Base-by-base conservation (phyloP, 2,113 vertebrate species). In the Cyprinus carpio region DNA sequence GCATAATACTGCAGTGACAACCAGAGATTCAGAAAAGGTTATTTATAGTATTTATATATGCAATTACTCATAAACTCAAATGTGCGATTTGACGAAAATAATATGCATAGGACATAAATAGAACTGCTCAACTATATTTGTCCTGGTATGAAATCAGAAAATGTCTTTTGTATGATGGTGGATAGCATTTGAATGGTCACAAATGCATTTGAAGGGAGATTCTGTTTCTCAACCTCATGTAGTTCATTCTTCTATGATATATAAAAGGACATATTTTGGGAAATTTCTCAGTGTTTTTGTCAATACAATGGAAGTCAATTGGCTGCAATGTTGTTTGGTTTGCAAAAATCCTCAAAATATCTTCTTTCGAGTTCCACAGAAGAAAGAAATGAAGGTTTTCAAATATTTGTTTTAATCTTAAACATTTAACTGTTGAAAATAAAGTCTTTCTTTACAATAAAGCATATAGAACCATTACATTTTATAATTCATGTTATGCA, bases 41-140 rank as follows among this genome's bases (percentile, higher is more conserved):
- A 76, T 54, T 76, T 51, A 76, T 76, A 54, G 46, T 76, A 49
- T 18, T 16, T 11, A 27, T 27, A 76, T 54, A 76, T 54, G 43
- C 49, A 76, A 37, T 54, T 54, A 25, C 18, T 29, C 13, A 46
- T 16, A 8, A 34, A 37, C 18, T 71, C 18, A 77, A 18, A 31
- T 31, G 4, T 31, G 75, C 18, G 7, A 54, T 56, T 31, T 20
- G 43, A 56, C 27, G 20, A 54, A 54, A 56, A 29, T 31, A 3
- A 18, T 54, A 5, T 2, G 10, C 43, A 18, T 31, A 54, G 16
- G 43, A 54, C 49, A 54, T 56, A 11, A 56, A 77, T 56, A 77
- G 75, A 56, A 27, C 43, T 54, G 16, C n/a, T 25, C 12, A 74
- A 74, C 1, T 15, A 25, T 27, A 64, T 64, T 27, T 27, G 40